Conservation (phyloP, 2,113 vertebrate genomes). For the Spheniscus mendiculus region DNA sequence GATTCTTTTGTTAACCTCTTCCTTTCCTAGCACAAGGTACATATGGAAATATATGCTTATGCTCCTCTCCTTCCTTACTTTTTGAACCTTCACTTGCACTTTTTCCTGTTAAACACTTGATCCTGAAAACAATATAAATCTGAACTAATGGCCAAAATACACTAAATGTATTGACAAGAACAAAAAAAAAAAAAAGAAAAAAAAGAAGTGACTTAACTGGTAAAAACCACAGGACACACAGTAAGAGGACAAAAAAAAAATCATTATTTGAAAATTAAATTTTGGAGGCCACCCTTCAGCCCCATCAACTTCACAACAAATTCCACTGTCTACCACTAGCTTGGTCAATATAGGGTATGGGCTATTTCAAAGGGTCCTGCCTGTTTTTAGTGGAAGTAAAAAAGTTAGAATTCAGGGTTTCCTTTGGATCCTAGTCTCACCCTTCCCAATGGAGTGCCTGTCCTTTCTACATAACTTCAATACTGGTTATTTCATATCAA, state of each 20-base stretch:
- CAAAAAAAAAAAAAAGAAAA: too few species aligned
- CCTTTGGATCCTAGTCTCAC: background rate
- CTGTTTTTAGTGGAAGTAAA: background rate
- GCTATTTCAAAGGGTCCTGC: background rate
- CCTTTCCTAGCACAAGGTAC: background rate
- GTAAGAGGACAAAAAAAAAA: background rate
- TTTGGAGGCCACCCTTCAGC: background rate
- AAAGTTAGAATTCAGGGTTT: background rate
- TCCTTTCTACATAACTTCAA: background rate
- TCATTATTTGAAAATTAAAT: background rate
- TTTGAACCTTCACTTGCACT: background rate
- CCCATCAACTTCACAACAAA: background rate
- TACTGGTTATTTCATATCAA: background rate
- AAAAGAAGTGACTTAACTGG: background rate
- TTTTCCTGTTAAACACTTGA: background rate
- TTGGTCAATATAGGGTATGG: background rate
- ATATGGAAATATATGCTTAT: background rate
- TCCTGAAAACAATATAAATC: background rate
- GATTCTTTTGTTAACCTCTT: background rate
- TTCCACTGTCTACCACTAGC: background rate
- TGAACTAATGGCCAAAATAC: background rate
- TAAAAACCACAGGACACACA: background rate
- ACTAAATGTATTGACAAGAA: background rate
- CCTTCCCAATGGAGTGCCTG: background rate
- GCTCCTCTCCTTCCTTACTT: background rate